Evolutionary conservation across 1,140 invertebrate species (phyloP).

Genomic region (Apis laboriosa): DNA sequence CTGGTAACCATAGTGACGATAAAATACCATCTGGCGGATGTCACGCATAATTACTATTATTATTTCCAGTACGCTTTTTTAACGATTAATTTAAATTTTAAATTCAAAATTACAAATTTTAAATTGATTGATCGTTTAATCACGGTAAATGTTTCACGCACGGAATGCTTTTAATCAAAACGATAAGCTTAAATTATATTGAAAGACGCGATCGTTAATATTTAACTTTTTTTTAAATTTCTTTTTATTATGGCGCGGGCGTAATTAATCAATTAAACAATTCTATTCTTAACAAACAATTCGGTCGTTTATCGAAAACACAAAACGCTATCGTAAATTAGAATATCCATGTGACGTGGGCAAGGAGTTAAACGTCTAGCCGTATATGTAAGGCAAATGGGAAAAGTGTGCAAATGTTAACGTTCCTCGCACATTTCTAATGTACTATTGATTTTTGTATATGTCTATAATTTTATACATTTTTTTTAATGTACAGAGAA

Average conservation of each 20-base stretch:
- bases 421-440: slow-evolving; percentile 4
- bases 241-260: slow-evolving; percentile 22
- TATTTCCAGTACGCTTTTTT: no score
- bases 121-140: slow-evolving; percentile 2
- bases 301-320: slow-evolving; percentile 34
- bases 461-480: background rate
- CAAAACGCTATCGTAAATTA: slow-evolving; percentile 32
- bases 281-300: slow-evolving; percentile 18
- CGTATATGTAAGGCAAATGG: slow-evolving; percentile 47
- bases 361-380: slow-evolving; percentile 72
- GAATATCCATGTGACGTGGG: slow-evolving; percentile 70
- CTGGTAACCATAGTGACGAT: background rate
- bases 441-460: no score
- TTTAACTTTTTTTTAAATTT: background rate
- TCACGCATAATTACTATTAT: background rate
- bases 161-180: slow-evolving; percentile 38
- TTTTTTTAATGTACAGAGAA: background rate
- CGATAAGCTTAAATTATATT: slow-evolving; percentile 29
- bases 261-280: slow-evolving; percentile 45
- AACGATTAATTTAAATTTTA: background rate
- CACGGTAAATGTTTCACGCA: slow-evolving; percentile 6
- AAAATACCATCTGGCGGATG: no score
- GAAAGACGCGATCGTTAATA: slow-evolving; percentile 15
- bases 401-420: slow-evolving; percentile 15
- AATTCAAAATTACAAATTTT: background rate